Evolutionary conservation across 2,113 vertebrate species (phyloP).

Genomic region (Pseudorasbora parva): DNA sequence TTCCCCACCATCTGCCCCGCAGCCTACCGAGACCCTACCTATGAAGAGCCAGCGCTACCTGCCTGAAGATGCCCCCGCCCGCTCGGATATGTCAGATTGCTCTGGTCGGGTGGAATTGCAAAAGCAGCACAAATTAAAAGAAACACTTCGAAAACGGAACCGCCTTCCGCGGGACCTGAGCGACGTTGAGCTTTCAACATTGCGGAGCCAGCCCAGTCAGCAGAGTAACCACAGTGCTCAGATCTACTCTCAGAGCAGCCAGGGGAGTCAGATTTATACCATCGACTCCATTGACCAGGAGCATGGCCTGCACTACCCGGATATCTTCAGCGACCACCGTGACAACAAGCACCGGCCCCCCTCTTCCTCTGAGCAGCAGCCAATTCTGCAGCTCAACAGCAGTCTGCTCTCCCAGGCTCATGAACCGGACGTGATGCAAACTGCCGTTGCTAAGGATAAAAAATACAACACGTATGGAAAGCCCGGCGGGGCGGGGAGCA

Average conservation of each 20-base stretch:
- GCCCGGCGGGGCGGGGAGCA: slow-evolving; percentile 74
- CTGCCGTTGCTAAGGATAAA: slow-evolving; percentile 86
- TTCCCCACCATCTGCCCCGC: slow-evolving; percentile 66
- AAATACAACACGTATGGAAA: slow-evolving; percentile 82
- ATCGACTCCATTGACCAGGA: slow-evolving; percentile 90
- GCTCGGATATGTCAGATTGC: slow-evolving; percentile 91
- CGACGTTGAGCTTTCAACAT: slow-evolving; percentile 79
- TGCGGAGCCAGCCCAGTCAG: slow-evolving; percentile 68
- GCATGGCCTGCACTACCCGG: slow-evolving; percentile 83
- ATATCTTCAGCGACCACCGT: slow-evolving; percentile 81
- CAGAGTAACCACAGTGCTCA: slow-evolving; percentile 76
- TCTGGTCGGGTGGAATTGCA: slow-evolving; percentile 82
- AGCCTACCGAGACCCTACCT: slow-evolving; percentile 73
- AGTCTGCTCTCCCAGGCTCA: slow-evolving; percentile 81
- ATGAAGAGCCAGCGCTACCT: slow-evolving; percentile 91
- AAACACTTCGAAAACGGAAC: slow-evolving; percentile 60
- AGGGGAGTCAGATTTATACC: slow-evolving; percentile 83
- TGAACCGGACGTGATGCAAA: slow-evolving; percentile 77
- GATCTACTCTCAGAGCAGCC: slow-evolving; percentile 60
- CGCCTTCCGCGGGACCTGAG: slow-evolving; percentile 79
- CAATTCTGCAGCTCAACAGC: slow-evolving; percentile 82
- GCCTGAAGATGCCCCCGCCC: slow-evolving; percentile 85
- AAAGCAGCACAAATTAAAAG: slow-evolving; percentile 86
- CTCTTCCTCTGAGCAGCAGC: slow-evolving; percentile 67
- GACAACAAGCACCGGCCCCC: slow-evolving; percentile 71